phyloP scores from a whole-genome alignment of 2,113 vertebrate genomes.

The Anarrhichthys ocellatus region DNA sequence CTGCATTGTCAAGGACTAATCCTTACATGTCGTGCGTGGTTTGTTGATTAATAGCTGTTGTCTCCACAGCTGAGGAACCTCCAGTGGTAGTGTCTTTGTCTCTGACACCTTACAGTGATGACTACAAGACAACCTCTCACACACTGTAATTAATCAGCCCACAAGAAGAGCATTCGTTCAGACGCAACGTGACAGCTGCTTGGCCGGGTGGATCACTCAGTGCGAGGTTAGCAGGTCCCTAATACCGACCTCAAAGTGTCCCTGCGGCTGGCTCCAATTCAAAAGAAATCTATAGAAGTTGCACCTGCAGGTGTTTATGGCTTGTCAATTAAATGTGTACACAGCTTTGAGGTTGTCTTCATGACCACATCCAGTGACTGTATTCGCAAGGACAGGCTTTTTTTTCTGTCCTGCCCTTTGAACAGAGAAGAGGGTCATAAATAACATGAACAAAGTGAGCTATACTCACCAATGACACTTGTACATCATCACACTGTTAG shows the following conservation, averaged over 20 bases:
- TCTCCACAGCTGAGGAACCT: slow-evolving; percentile 55
- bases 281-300: slow-evolving; percentile 45
- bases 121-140: slow-evolving; percentile 73
- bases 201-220: slow-evolving; percentile 41
- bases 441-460: slow-evolving; percentile 18
- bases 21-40: slow-evolving; percentile 16
- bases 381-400: slow-evolving; percentile 5
- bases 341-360: slow-evolving; percentile 25
- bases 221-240: slow-evolving; percentile 28
- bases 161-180: slow-evolving; percentile 48
- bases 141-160: slow-evolving; percentile 74
- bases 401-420: slow-evolving; percentile 13
- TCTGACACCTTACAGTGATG: slow-evolving; percentile 56
- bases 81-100: slow-evolving; percentile 51
- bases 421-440: slow-evolving; percentile 3
- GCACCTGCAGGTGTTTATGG: slow-evolving; percentile 40
- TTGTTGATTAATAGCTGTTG: slow-evolving; percentile 67
- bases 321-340: slow-evolving; percentile 43
- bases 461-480: not conserved
- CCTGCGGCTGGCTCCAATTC: slow-evolving; percentile 39
- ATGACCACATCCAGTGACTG: slow-evolving; percentile 14
- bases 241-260: slow-evolving; percentile 58
- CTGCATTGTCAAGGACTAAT: slow-evolving; percentile 11
- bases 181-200: slow-evolving; percentile 63
- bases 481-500: slow-evolving; percentile 6